Percentiles rank a stretch among this genome's conserved stretches.
phyloP scores from a whole-genome alignment of 2,113 vertebrate species.

The Rostratula benghalensis region DNA sequence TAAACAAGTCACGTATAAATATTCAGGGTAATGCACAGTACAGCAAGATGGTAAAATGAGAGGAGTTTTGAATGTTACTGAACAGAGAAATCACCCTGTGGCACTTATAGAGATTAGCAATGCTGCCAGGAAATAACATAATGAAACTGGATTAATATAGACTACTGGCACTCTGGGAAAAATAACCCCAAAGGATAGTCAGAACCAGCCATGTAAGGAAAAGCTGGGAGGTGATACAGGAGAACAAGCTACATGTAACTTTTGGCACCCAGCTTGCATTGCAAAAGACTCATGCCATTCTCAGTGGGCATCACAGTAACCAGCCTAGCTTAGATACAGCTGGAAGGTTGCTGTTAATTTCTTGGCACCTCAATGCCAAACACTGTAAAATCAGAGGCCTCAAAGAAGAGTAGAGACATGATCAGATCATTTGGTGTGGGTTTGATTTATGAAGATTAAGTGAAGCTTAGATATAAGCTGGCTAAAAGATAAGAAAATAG shows the following conservation, averaged over 20 bases:
- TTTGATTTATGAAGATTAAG: slow-evolving; percentile 22
- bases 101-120: neutral
- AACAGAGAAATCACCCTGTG: neutral
- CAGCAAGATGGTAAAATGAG: neutral
- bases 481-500: neutral
- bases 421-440: neutral
- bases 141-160: neutral
- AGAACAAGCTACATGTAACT: neutral
- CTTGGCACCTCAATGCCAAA: neutral
- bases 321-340: neutral
- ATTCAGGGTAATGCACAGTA: neutral
- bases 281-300: neutral
- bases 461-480: neutral
- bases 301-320: neutral
- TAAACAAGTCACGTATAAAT: neutral
- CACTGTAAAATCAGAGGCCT: slow-evolving; percentile 1
- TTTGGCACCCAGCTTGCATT: neutral
- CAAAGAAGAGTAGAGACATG: neutral
- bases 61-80: neutral
- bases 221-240: neutral
- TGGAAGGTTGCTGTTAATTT: neutral
- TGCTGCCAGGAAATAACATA: neutral
- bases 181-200: neutral
- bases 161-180: neutral
- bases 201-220: neutral